Base-by-base conservation (phyloP, 1,140 invertebrate species). In the Drosophila sp. region DNA sequence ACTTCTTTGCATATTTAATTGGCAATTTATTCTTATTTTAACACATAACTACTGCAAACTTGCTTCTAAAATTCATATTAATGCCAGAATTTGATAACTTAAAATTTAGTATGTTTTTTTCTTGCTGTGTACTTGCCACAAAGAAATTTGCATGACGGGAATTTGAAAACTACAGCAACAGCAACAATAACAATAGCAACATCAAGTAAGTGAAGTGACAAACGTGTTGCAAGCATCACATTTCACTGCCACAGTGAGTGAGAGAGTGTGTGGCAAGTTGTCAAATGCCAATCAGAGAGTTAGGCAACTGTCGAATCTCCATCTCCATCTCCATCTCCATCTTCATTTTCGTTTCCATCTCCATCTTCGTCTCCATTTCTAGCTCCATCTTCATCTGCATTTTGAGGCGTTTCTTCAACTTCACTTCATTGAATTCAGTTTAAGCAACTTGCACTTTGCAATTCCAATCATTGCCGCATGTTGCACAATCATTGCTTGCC, bases 111-210 rank as follows among this genome's bases (percentile, higher is more conserved):
- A 21, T 21, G 21, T 21, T 21, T 2, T 7, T 8, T 14, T 4
- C 29, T 4, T 46, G 29, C n/a, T 29, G 13, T 21, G 21, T 21
- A 21, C 7, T 29, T 38, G 18, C 41, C 41, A 58, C 32, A 59
- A 48, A 63, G 32, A n/a, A 50, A 78, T 77, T 72, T 78, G 40
- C 63, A 57, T 58, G 56, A 56, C 76, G 76, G 77, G 80, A 80
- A 80, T 80, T 80, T 69, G 77, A 67, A 80, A 80, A 64, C 72
- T 61, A 53, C 72, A 71, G 46, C 56, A 34, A 29, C 9, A 53
- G 13, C 21, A 46, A 29, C 38, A 56, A 18, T 9, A n/a, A 43
- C 56, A 34, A 29, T 7, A 53, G 13, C 21, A 46, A 29, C 38
- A 56, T n/a, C n/a, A n/a, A n/a, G 13, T 9, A n/a, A 43, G 21